These are phyloP conservation scores for Etia nguti DNA, from an alignment of 2,113 vertebrate genomes.

Conservation along the genomic window DNA sequence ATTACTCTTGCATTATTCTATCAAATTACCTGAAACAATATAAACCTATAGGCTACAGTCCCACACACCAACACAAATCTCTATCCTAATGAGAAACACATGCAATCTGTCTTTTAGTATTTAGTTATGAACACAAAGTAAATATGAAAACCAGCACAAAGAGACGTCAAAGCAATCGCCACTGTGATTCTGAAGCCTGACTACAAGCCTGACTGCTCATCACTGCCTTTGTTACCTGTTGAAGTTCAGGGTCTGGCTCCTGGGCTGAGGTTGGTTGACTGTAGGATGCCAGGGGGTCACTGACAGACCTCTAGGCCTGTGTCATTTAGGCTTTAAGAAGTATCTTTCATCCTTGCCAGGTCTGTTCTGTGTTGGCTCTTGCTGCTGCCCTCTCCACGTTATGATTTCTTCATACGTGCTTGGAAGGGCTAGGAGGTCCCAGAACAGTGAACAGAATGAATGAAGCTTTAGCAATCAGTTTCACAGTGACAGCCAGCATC, in stretches of 20 bases:
- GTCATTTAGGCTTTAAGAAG: neutral
- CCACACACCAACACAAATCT: neutral
- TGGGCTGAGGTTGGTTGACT: neutral
- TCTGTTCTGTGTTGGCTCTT: neutral
- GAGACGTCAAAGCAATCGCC: no score
- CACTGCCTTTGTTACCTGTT: neutral
- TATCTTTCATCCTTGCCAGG: neutral
- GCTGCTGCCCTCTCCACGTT: neutral
- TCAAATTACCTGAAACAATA: neutral
- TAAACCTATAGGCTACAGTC: neutral
- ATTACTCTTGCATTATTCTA: fast-evolving
- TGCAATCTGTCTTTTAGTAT: neutral
- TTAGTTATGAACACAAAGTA: no score
- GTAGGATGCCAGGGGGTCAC: neutral
- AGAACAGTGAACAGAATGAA: neutral
- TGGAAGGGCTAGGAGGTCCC: neutral
- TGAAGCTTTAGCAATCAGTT: neutral
- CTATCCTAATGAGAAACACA: neutral
- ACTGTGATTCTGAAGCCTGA: neutral
- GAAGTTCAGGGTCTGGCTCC: neutral
- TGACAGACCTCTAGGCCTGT: neutral
- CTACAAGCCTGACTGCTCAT: neutral
- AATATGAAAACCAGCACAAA: neutral
- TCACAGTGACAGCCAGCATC: neutral
- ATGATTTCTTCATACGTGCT: neutral